Evolutionary conservation across 2,888 invertebrate genomes (phyloP).

Genomic region (Volucella bombylans): DNA sequence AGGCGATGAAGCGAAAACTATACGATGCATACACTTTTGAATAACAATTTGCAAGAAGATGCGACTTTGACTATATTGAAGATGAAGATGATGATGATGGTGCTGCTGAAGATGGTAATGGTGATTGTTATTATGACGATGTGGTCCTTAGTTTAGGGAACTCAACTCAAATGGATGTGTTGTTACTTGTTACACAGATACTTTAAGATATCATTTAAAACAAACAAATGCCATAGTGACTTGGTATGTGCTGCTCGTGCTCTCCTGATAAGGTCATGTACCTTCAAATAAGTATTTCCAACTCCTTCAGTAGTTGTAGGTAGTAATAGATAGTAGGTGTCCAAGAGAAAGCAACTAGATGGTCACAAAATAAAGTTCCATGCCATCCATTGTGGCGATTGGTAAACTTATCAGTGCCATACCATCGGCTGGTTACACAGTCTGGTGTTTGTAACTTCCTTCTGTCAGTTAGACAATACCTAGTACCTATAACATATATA

Average conservation of each 20-base stretch:
- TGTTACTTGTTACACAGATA: conserved; percentile 2
- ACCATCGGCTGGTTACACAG: conserved; percentile 56
- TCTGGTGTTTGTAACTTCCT: conserved; percentile 57
- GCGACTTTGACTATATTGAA: conserved; percentile 36
- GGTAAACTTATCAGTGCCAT: conserved; percentile 69
- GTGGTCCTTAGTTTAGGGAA: conserved; percentile 27
- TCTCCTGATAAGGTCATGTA: conserved; percentile 57
- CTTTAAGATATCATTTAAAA: conserved; percentile 5
- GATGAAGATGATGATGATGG: conserved; percentile 63
- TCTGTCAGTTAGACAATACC: conserved; percentile 27
- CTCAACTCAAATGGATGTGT: conserved; percentile 1
- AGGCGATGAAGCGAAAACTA: conserved; percentile 69
- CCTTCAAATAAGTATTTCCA: conserved; percentile 15
- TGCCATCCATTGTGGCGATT: conserved; percentile 50
- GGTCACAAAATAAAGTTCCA: conserved; percentile 20
- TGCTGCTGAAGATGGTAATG: conserved; percentile 23
- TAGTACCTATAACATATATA: background rate
- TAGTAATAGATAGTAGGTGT: too few relatives aligned
- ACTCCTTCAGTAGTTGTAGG: background rate
- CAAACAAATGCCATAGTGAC: background rate
- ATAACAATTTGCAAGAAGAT: conserved; percentile 73
- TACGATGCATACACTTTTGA: conserved; percentile 65
- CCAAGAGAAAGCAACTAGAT: conserved; percentile 7
- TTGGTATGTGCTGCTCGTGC: background rate
- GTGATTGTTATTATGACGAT: conserved; percentile 44